These are phyloP conservation scores for Falco punctatus DNA, from an alignment of 2,113 vertebrate genomes.

Conservation along the genomic window DNA sequence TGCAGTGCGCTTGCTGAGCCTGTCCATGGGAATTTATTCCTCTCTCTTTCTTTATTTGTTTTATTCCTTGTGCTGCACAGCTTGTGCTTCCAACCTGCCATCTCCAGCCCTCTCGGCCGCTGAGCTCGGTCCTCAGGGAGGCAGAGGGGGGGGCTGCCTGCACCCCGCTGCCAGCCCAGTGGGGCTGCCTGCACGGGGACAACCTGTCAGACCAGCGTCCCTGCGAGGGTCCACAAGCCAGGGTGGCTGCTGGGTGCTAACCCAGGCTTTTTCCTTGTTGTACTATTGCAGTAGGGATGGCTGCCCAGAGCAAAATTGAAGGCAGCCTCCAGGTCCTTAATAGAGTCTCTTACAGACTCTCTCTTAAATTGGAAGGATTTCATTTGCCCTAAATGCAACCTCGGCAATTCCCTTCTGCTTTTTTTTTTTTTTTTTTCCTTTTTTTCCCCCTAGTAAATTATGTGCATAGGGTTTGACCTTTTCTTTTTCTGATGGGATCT, in stretches of 20 bases:
- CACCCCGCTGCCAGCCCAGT: neutral
- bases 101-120: neutral
- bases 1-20: neutral
- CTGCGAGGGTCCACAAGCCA: rapidly evolving
- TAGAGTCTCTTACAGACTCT: neutral
- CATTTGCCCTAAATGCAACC: neutral
- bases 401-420: neutral
- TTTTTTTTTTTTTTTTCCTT: neutral
- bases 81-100: neutral
- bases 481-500: neutral
- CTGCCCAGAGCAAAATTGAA: neutral
- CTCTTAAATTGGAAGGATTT: neutral
- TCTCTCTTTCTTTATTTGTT: neutral
- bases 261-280: neutral
- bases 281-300: neutral
- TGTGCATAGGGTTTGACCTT: neutral
- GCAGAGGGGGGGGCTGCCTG: neutral
- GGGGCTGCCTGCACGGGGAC: neutral
- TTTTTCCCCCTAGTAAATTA: neutral
- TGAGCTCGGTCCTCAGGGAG: neutral
- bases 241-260: neutral
- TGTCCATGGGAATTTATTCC: constrained; percentile 45
- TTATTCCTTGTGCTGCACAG: neutral
- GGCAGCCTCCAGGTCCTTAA: neutral
- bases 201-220: rapidly evolving